These are phyloP conservation scores for Merops nubicus DNA, from an alignment of 2,113 vertebrate genomes.

Conservation along the genomic window DNA sequence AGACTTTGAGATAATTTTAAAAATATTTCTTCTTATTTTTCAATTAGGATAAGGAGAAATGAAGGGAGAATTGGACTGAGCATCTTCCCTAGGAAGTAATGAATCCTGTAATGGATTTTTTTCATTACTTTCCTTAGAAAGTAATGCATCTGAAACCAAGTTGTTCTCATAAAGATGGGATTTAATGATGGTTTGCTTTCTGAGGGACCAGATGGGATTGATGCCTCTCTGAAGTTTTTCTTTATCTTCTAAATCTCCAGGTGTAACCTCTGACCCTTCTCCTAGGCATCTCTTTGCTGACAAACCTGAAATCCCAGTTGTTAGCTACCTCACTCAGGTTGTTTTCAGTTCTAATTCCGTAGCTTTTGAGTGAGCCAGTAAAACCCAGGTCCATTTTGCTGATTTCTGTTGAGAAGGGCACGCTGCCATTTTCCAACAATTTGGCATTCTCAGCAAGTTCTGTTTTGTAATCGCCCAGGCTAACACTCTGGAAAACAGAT, in stretches of 20 bases:
- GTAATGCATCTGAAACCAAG: not conserved
- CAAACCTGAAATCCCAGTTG: slow-evolving; percentile 49
- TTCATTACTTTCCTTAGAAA: no score
- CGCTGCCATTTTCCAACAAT: not conserved
- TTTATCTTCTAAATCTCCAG: slow-evolving; percentile 21
- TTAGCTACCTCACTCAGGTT: not conserved
- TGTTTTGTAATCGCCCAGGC: slow-evolving; percentile 35
- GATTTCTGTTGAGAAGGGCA: slow-evolving; percentile 8
- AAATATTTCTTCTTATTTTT: not conserved
- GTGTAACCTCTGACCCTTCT: slow-evolving; percentile 26
- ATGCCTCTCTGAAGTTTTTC: not conserved
- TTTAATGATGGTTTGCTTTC: not conserved
- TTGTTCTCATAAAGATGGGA: not conserved
- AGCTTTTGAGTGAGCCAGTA: not conserved
- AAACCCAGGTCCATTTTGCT: not conserved
- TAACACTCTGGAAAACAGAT: slow-evolving; percentile 14
- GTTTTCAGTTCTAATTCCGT: not conserved
- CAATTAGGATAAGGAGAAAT: not conserved
- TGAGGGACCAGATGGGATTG: not conserved
- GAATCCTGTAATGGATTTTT: no score
- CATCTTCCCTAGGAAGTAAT: not conserved
- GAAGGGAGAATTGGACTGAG: not conserved
- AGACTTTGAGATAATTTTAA: not conserved
- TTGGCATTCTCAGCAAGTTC: slow-evolving; percentile 1
- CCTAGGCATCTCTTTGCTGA: not conserved